Evolutionary conservation across 2,888 invertebrate species (phyloP).

Genomic region (Syrphus vitripennis): DNA sequence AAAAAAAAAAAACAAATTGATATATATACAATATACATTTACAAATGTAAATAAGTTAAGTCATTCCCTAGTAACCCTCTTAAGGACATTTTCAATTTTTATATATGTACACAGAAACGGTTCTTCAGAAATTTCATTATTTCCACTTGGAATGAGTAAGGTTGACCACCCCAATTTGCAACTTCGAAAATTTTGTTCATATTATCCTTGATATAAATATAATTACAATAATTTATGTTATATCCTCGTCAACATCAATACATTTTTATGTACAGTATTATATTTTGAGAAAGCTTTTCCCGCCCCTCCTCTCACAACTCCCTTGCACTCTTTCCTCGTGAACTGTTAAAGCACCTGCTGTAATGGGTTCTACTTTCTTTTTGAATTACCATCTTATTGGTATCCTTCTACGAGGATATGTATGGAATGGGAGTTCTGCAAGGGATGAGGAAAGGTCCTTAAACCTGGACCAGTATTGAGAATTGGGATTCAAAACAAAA

Average conservation of each 20-base stretch:
- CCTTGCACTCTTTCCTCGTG: background rate
- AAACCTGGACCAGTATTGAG: background rate
- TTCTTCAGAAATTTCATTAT: conserved; percentile 30
- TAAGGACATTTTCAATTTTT: background rate
- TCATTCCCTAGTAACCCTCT: background rate
- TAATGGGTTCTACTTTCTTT: background rate
- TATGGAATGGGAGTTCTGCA: background rate
- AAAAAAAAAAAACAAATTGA: no score
- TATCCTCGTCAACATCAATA: conserved; percentile 44
- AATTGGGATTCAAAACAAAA: conserved; percentile 28
- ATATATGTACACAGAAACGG: background rate
- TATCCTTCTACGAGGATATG: background rate
- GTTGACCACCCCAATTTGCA: background rate
- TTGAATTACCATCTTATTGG: background rate
- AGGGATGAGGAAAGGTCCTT: background rate
- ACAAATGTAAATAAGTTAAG: background rate
- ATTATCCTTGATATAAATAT: background rate
- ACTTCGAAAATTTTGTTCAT: background rate
- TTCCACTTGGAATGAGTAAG: conserved; percentile 3
- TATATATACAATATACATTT: no score
- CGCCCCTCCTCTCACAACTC: no score
- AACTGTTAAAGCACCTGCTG: background rate
- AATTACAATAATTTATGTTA: background rate
- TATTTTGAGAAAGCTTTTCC: conserved; percentile 27
- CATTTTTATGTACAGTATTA: background rate